Conservation (phyloP, 1,140 invertebrate species). For the Orius laevigatus region DNA sequence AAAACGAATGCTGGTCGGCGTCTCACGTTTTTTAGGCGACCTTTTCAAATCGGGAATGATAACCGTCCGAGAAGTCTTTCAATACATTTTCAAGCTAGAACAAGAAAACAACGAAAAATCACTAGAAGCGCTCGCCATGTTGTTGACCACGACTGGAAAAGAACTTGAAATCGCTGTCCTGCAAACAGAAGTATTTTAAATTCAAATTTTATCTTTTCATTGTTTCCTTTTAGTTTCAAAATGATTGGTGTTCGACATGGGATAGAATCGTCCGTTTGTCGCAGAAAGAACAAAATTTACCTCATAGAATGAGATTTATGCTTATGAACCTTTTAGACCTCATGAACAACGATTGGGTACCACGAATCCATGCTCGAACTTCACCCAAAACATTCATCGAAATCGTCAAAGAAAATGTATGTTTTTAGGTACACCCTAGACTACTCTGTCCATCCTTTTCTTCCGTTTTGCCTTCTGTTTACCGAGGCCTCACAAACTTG, state of each 20-base stretch:
- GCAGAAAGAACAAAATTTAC: slow-evolving; percentile 9
- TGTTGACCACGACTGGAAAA: slow-evolving; percentile 1
- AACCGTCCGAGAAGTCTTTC: slow-evolving; percentile 3
- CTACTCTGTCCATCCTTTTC: too few species aligned
- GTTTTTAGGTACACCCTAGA: too few species aligned
- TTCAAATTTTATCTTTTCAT: not conserved
- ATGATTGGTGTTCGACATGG: slow-evolving; percentile 9
- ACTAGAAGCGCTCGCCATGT: slow-evolving; percentile 1
- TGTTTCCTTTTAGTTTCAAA: slow-evolving; percentile 5
- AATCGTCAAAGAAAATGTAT: slow-evolving; percentile 7
- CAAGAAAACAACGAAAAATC: slow-evolving; percentile 9
- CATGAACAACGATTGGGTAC: slow-evolving; percentile 11
- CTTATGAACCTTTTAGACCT: slow-evolving; percentile 11
- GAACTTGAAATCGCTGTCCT: slow-evolving; percentile 8
- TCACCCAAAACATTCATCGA: slow-evolving; percentile 5
- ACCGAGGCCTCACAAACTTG: too few species aligned
- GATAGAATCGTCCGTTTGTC: slow-evolving; percentile 10
- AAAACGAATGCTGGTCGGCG: too few species aligned
- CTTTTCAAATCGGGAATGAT: slow-evolving; percentile 9
- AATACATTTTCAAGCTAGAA: slow-evolving; percentile 11
- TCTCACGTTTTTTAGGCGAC: slow-evolving; percentile 9
- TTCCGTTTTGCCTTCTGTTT: too few species aligned
- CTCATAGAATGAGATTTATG: slow-evolving; percentile 4
- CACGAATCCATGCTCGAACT: not conserved
- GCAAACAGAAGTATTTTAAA: slow-evolving; percentile 5